A percentile compares a stretch with the other conserved stretches of the same genome.
phyloP scores from a whole-genome alignment of 2,797 vertebrate species.

The Lepus oiostolus region DNA sequence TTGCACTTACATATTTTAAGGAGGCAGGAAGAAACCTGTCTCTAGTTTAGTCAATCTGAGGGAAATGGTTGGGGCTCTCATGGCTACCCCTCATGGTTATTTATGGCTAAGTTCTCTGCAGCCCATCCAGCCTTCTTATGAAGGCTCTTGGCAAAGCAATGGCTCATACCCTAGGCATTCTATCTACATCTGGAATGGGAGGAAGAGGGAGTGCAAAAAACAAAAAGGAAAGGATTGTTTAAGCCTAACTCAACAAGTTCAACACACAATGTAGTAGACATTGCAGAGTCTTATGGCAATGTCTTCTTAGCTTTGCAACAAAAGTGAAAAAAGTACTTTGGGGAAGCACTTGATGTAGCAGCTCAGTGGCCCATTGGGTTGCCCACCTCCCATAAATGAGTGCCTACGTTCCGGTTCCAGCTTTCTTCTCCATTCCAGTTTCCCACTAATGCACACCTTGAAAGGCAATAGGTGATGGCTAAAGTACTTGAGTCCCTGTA shows the following conservation, averaged over 20 bases:
- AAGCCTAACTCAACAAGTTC: not conserved
- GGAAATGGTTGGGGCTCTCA: not conserved
- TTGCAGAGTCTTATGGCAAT: not conserved
- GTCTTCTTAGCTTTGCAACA: not conserved
- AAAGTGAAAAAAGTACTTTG: not conserved
- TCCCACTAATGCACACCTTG: too few relatives aligned
- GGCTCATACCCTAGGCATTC: not conserved
- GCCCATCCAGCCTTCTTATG: not conserved
- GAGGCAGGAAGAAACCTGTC: not conserved
- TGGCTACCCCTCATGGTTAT: not conserved
- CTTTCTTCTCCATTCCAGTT: too few relatives aligned
- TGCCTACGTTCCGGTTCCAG: too few relatives aligned
- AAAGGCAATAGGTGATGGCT: too few relatives aligned
- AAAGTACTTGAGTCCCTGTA: too few relatives aligned
- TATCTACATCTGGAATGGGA: not conserved
- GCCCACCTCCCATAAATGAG: too few relatives aligned
- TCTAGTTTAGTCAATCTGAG: not conserved
- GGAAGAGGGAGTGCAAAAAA: not conserved
- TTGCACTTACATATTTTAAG: not conserved
- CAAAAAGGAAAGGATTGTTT: not conserved
- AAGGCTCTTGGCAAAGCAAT: too few relatives aligned
- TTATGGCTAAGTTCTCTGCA: not conserved
- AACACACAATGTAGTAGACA: not conserved
- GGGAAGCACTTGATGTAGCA: too few relatives aligned
- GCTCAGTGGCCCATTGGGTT: too few relatives aligned